Evolutionary conservation across 2,113 vertebrate genomes (phyloP), one percentile per base, ranked within the genome.

Genomic region (Rhinolophus ferrumequinum): DNA sequence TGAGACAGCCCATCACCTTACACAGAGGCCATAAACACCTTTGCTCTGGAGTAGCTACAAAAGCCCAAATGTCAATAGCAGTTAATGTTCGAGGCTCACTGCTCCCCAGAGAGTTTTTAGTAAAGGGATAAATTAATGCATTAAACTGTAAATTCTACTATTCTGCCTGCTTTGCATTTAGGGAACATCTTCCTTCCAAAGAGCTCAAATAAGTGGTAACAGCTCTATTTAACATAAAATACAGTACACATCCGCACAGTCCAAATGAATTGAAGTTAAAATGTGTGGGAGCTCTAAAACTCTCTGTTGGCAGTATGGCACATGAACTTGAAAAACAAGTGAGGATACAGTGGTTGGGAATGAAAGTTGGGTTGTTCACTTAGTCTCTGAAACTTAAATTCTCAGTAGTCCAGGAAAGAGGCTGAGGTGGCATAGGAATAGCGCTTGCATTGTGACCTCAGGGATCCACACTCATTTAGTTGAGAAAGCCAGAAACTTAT

Each of bases 211-310:
- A 95, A 79, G 26, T 91, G 73, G n/a, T 79, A 97, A 95, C 62
- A 95, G 90, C 58, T 95, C 87, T 93, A 44, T 88, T 91, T 96
- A 96, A 96, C 80, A 96, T 93, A 91, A 97, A 96, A 82, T 69
- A 92, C 81, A 91, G 67, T 84, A 76, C 41, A 93, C 22, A 67
- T 69, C 66, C 90, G 90, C 50, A 79, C 3, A 50, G n/a, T 67
- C 81, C 58, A 97, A 95, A 94, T 88, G 93, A 96, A 93, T 26
- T 92, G 72, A 97, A 97, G 97, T 97, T 88, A 95, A 96, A 97
- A 88, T 85, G 79, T 4, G 6, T 96, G 95, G 90, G 97, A 97
- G 77, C 94, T 95, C 87, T 97, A 96, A 93, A 97, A 97, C 64
- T 80, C 90, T 97, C 54, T 83, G 28, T 83, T 95, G 66, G 88